Evolutionary conservation across 2,888 invertebrate species (phyloP).

Genomic region (Polydrusus cervinus): DNA sequence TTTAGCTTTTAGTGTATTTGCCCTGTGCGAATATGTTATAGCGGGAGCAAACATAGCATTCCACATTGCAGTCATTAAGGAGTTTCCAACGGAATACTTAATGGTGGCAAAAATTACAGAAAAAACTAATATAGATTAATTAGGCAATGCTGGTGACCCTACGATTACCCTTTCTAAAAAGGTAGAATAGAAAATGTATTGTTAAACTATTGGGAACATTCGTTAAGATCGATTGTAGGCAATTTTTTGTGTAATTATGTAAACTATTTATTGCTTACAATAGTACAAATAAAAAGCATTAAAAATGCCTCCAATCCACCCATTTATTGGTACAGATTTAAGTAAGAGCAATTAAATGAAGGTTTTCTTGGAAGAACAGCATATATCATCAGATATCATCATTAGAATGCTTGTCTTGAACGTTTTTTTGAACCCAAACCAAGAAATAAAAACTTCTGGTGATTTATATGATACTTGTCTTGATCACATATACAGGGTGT

Average conservation of each 20-base stretch:
- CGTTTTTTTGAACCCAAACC: too few species aligned
- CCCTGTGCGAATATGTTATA: slow-evolving; percentile 93
- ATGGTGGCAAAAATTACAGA: slow-evolving; percentile 74
- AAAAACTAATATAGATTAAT: neutral
- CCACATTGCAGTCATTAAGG: slow-evolving; percentile 89
- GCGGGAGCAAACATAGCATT: slow-evolving; percentile 95
- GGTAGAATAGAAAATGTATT: slow-evolving; percentile 4
- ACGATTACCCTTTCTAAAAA: neutral
- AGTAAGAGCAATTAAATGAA: too few species aligned
- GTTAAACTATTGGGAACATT: neutral
- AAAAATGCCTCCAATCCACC: slow-evolving; percentile 4
- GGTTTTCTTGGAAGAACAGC: too few species aligned
- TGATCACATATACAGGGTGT: too few species aligned
- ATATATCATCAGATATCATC: too few species aligned
- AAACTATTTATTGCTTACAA: neutral
- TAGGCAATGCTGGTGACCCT: neutral
- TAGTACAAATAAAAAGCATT: neutral
- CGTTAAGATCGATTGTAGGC: neutral
- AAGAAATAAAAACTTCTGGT: too few species aligned
- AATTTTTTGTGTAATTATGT: neutral
- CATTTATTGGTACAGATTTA: neutral
- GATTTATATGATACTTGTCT: too few species aligned
- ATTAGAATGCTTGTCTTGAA: too few species aligned
- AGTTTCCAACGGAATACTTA: slow-evolving; percentile 88
- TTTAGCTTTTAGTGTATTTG: slow-evolving; percentile 96